Conservation (phyloP, 2,797 vertebrate species). For the Cyclopterus lumpus region DNA sequence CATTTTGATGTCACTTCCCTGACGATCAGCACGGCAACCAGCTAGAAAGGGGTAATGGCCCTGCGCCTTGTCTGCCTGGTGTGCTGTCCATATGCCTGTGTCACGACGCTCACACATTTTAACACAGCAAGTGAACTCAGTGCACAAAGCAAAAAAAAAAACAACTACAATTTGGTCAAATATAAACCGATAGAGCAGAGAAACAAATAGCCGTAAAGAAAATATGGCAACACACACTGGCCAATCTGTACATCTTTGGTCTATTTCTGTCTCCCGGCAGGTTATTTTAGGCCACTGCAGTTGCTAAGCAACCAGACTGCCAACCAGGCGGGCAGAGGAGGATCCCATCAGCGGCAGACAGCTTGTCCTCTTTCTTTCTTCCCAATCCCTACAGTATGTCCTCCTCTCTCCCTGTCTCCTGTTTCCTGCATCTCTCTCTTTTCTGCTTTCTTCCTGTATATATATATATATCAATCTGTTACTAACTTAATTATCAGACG, state of each 20-base stretch:
- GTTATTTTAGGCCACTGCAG: conserved; percentile 86
- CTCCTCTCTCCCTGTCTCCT: conserved; percentile 30
- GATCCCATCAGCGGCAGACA: conserved; percentile 82
- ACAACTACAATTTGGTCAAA: neutral
- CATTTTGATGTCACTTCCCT: conserved; percentile 78
- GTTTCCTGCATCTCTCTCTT: neutral
- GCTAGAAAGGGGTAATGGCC: conserved; percentile 50
- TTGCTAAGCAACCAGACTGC: conserved; percentile 87
- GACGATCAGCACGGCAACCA: conserved; percentile 73
- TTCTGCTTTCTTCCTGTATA: conserved; percentile 8
- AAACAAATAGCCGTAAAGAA: conserved; percentile 29
- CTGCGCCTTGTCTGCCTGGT: conserved; percentile 30
- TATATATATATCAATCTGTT: conserved; percentile 15
- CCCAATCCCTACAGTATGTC: conserved; percentile 34
- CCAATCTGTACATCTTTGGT: conserved; percentile 73
- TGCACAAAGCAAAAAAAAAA: neutral
- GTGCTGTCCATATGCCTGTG: conserved; percentile 41
- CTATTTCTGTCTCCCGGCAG: conserved; percentile 84
- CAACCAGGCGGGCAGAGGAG: conserved; percentile 77
- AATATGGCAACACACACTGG: conserved; percentile 30
- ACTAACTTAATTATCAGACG: neutral
- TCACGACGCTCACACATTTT: conserved; percentile 22
- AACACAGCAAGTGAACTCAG: neutral
- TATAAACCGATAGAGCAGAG: conserved; percentile 6
- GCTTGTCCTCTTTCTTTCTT: conserved; percentile 72